Percentiles rank a stretch among this genome's conserved stretches.
These are phyloP conservation scores for Bradypus variegatus DNA, from an alignment of 2,797 vertebrate species.

Conservation along the genomic window DNA sequence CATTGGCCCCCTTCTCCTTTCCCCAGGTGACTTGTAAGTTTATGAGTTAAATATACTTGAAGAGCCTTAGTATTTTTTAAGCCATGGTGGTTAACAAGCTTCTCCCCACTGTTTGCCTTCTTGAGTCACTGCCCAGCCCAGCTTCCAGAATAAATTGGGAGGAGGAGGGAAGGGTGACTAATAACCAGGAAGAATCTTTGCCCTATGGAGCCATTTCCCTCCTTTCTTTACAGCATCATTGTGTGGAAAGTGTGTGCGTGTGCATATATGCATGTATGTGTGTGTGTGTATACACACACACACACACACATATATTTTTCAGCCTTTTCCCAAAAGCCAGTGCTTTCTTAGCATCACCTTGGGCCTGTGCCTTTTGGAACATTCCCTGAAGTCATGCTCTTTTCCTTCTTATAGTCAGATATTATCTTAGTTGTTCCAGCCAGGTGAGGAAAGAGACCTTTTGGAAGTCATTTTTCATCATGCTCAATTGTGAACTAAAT, in stretches of 20 bases:
- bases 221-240: neutral
- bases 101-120: neutral
- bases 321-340: neutral
- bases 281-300: neutral
- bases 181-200: slow-evolving; percentile 28
- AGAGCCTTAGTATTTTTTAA: slow-evolving; percentile 10
- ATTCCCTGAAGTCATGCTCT: neutral
- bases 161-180: slow-evolving; percentile 22
- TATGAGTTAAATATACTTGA: slow-evolving; percentile 24
- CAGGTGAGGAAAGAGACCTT: neutral
- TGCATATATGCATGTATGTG: no score
- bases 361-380: neutral
- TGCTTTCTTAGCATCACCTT: neutral
- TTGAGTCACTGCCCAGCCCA: slow-evolving; percentile 47
- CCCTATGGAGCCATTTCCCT: slow-evolving; percentile 19
- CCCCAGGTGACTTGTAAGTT: neutral
- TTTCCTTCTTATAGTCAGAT: neutral
- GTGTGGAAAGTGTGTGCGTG: neutral
- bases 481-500: neutral
- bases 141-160: slow-evolving; percentile 30
- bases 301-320: neutral
- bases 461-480: slow-evolving; percentile 26
- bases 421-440: neutral
- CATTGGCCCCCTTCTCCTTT: neutral
- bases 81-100: neutral